These are phyloP conservation scores for Keiferia lycopersicella DNA, from an alignment of 2,888 invertebrate species.

Conservation along the genomic window DNA sequence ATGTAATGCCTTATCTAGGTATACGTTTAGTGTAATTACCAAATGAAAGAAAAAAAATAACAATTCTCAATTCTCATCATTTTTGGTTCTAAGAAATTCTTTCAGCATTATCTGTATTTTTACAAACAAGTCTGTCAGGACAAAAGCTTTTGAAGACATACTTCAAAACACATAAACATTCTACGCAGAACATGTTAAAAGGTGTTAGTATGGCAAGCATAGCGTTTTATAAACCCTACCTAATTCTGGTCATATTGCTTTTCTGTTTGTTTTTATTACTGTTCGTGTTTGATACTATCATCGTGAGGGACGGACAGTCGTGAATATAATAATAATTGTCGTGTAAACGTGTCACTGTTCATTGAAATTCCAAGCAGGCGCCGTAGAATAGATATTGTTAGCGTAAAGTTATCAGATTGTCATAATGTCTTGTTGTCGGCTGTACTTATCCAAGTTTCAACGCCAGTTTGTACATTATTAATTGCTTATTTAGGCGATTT, in stretches of 20 bases:
- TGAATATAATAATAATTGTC: constrained; percentile 1
- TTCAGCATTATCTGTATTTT: too few relatives aligned
- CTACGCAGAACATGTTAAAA: not conserved
- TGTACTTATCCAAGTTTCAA: not conserved
- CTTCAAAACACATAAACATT: not conserved
- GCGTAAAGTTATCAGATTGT: not conserved
- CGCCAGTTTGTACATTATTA: not conserved
- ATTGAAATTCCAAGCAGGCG: not conserved
- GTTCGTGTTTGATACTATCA: not conserved
- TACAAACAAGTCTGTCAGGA: too few relatives aligned
- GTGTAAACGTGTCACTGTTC: constrained; percentile 1
- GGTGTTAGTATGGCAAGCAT: not conserved
- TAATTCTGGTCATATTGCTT: not conserved
- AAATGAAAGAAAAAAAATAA: too few relatives aligned
- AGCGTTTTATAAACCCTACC: not conserved
- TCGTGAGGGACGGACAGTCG: not conserved
- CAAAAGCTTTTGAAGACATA: too few relatives aligned
- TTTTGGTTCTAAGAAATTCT: too few relatives aligned
- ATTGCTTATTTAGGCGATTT: not conserved
- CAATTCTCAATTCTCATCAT: too few relatives aligned
- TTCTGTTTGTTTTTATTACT: not conserved
- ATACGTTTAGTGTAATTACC: too few relatives aligned
- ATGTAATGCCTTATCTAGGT: too few relatives aligned
- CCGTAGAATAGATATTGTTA: not conserved
- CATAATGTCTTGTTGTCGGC: constrained; percentile 1